phyloP scores from a whole-genome alignment of 2,888 invertebrate species.

The Eupithecia tripunctaria region DNA sequence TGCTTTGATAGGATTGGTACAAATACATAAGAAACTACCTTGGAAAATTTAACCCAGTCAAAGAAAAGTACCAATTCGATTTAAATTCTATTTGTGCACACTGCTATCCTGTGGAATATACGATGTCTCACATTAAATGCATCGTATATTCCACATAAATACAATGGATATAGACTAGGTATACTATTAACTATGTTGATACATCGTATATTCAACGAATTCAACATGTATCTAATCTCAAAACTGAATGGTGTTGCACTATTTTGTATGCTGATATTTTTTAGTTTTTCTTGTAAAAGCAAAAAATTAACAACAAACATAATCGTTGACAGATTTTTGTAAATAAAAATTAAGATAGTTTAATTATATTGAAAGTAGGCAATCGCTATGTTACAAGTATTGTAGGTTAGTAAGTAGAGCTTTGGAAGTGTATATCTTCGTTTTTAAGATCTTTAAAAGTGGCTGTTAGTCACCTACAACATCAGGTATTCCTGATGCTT shows the following conservation, averaged over 20 bases:
- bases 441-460: background rate
- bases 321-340: background rate
- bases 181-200: no score
- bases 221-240: background rate
- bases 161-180: no score
- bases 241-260: background rate
- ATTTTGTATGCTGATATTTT: background rate
- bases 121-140: no score
- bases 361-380: background rate
- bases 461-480: background rate
- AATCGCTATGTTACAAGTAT: background rate
- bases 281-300: no score
- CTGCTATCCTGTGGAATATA: no score
- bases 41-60: no score
- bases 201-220: no score
- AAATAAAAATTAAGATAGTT: background rate
- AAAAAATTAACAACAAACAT: background rate
- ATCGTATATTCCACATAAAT: no score
- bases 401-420: background rate
- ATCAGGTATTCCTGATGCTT: background rate
- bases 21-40: no score
- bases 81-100: no score
- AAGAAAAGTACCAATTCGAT: no score
- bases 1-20: background rate
- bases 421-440: background rate